Evolutionary conservation across 2,797 vertebrate genomes (phyloP), one percentile per base, ranked within the genome.

Genomic region (Mormyrops boulengeri): DNA sequence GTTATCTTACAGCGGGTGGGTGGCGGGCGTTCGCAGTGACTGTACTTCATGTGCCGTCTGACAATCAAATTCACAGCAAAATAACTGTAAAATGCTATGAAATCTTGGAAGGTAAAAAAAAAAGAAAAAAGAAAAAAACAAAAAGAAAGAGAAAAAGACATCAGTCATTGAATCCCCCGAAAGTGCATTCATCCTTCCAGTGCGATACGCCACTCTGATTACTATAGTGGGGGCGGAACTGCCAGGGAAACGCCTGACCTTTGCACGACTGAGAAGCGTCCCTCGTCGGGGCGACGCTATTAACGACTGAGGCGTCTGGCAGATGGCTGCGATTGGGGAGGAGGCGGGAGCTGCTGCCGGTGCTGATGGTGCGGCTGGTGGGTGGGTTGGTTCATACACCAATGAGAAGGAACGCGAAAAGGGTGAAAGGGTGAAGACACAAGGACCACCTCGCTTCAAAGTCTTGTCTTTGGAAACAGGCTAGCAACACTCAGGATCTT

Each of bases 371-470:
- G 69, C 0, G 2, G 69, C 4, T 19, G 34, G 38, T 41, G 73
- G 73, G 73, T 2, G 73, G 73, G 14, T 12, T 4, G 66, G 66
- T 95, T 95, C 96, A 95, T 94, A 94, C 92, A 95, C 95, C 96
- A 97, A 96, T 95, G 95, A 96, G 95, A 95, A 92, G 94, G 94
- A 95, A 95, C 95, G 91, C 26, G 41, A 91, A 91, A 91, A 93
- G 94, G 94, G 93, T 94, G 95, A 94, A 94, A 95, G 95, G 92
- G 41, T 49, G 19, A 9, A 22, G 47, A 47, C 44, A 22, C 17
- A 41, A 49, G 41, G n/a, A 30, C 17, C 14, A 49, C 38, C 17
- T 49, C 9, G 11, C 41, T 84, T 49, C 77, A 49, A 44, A 17
- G 77, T 47, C 90, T 92, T 91, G 89, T n/a, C 38, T 41, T 73